Conservation (phyloP, 2,113 vertebrate species). For the Rhabdomys dilectus region DNA sequence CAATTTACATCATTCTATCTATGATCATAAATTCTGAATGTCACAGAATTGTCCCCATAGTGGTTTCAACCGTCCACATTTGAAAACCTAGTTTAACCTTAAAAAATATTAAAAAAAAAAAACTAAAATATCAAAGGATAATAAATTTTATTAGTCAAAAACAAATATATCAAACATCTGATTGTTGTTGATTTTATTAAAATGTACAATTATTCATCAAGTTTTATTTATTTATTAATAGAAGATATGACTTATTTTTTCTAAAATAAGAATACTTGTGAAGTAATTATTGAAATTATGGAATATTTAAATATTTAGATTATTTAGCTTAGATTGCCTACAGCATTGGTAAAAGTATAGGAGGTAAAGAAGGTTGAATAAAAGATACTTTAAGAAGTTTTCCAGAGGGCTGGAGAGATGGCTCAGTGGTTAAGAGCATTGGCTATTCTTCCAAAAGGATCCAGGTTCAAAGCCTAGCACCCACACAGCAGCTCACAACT, state of each 20-base stretch:
- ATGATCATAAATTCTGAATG: conserved; percentile 20
- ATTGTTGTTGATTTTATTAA: conserved; percentile 35
- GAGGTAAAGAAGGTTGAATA: background rate
- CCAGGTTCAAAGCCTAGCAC: background rate
- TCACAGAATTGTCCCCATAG: background rate
- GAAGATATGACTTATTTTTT: conserved; percentile 18
- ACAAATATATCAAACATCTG: conserved; percentile 30
- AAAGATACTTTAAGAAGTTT: conserved; percentile 19
- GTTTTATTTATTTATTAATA: conserved; percentile 40
- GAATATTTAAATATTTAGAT: background rate
- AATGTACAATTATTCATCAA: conserved; percentile 15
- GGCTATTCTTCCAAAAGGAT: background rate
- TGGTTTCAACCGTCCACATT: background rate
- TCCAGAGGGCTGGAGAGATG: background rate
- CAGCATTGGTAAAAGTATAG: conserved; percentile 14
- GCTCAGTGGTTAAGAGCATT: background rate
- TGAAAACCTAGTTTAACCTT: conserved; percentile 57
- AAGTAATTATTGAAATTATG: conserved; percentile 47
- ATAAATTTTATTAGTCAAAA: conserved; percentile 33
- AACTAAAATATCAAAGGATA: background rate
- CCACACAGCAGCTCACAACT: background rate
- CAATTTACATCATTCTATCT: background rate
- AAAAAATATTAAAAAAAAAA: conserved; percentile 20
- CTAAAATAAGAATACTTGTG: conserved; percentile 31
- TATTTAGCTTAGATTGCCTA: conserved; percentile 10